Evolutionary conservation across 1,140 invertebrate species (phyloP), one percentile per base, ranked within the genome.

Genomic region (Drosophila sturtevanti): DNA sequence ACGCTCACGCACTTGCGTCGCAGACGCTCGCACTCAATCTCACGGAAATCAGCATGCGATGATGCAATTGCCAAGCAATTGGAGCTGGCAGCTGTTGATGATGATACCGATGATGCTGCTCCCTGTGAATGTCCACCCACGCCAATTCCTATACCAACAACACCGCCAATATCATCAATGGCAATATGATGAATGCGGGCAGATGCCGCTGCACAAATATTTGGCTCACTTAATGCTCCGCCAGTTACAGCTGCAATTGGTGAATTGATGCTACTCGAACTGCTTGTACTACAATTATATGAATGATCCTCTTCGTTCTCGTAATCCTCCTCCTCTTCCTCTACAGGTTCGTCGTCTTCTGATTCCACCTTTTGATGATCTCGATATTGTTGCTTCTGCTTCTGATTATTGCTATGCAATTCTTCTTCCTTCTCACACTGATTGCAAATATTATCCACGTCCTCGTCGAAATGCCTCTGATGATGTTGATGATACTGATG

Each of bases 1-100:
- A 91, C 90, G 79, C 87, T 91, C 84, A 91, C 90, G 82, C 90
- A 91, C 78, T 91, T 91, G 65, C 90, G 90, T 63, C 90, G 73
- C 79, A 91, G 72, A 59, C 90, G 82, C 62, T 91, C 90, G 81
- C 90, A 91, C 71, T 91, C 90, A 71, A 91, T 91, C 74, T 91
- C 90, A 67, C 90, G 81, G 61, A 91, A 85, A 63, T 91, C 90
- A 51, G 90, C 90, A 80, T 91, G 90, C 16, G 89, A 90, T 34
- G 63, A 81, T 41, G 77, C 62, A 4, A 48, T 48, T 4, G 77
- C 80, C 65, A 81, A 34, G 12, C 67, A 55, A 27, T 62, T 58
- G 12, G 51, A 31, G 22, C 41, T 76, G 60, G 69, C 51, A 61
- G 12, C 77, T 64, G 18, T 61, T 68, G 34, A 14, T 18, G 37